Conservation (phyloP, 2,113 vertebrate genomes). For the Austrofundulus limnaeus region DNA sequence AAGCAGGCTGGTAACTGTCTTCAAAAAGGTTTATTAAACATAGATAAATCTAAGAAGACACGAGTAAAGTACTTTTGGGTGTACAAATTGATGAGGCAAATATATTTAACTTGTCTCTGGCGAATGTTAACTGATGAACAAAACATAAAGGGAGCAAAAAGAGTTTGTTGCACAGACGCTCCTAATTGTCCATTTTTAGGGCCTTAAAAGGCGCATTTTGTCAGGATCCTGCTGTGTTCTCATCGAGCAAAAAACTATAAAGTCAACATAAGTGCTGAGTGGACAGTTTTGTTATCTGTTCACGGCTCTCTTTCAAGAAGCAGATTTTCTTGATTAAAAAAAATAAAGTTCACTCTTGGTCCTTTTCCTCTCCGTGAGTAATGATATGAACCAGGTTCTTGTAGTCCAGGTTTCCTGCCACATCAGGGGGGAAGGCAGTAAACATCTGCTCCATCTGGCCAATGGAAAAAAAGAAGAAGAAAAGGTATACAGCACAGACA, state of each 20-base stretch:
- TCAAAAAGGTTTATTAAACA: slow-evolving; percentile 61
- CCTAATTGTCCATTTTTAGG: slow-evolving; percentile 6
- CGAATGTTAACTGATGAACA: background rate
- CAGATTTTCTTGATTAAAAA: slow-evolving; percentile 8
- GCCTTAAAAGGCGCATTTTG: background rate
- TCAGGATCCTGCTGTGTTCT: slow-evolving; percentile 2
- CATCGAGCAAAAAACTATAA: slow-evolving; percentile 19
- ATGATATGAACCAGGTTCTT: slow-evolving; percentile 97
- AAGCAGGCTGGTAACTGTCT: slow-evolving; percentile 8
- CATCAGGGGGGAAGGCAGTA: slow-evolving; percentile 90
- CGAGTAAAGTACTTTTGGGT: slow-evolving; percentile 15
- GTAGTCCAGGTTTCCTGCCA: slow-evolving; percentile 93
- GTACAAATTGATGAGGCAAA: slow-evolving; percentile 23
- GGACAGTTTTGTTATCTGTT: slow-evolving; percentile 26
- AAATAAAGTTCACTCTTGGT: slow-evolving; percentile 78
- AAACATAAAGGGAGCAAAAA: slow-evolving; percentile 10
- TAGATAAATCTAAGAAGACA: slow-evolving; percentile 18
- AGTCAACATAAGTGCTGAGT: slow-evolving; percentile 3
- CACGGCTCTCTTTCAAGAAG: slow-evolving; percentile 1
- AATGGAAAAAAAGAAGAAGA: slow-evolving; percentile 12
- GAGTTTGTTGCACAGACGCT: background rate
- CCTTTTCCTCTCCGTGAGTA: slow-evolving; percentile 96
- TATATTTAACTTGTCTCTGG: slow-evolving; percentile 16
- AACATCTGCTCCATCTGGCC: slow-evolving; percentile 95
- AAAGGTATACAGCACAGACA: slow-evolving; percentile 9